Conservation (phyloP, 2,888 invertebrate genomes). For the Calameuta pallipes region DNA sequence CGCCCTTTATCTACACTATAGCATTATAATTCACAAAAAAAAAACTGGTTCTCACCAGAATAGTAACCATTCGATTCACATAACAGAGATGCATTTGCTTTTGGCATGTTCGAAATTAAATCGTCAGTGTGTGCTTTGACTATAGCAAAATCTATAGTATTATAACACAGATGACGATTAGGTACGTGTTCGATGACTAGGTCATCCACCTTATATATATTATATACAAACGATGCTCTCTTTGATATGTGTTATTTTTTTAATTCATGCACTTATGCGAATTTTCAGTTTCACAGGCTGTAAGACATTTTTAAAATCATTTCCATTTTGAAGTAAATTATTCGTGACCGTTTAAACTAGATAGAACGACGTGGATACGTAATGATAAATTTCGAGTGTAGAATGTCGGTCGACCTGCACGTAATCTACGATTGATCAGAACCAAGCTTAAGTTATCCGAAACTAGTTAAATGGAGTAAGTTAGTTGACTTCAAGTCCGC, state of each 20-base stretch:
- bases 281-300: not conserved
- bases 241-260: not conserved
- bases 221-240: not conserved
- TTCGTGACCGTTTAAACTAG: not conserved
- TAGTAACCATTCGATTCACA: not conserved
- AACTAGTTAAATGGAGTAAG: conserved; percentile 43
- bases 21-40: not conserved
- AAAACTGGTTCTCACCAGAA: not conserved
- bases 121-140: too few species aligned
- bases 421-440: conserved; percentile 48
- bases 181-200: too few species aligned
- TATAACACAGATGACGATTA: too few species aligned
- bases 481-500: conserved; percentile 30
- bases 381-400: conserved; percentile 44
- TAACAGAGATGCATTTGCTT: not conserved
- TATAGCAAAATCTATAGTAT: too few species aligned
- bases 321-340: not conserved
- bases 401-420: conserved; percentile 37
- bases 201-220: too few species aligned
- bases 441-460: conserved; percentile 39
- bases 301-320: too few species aligned
- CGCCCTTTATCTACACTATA: not conserved
- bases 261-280: not conserved
- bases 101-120: not conserved
- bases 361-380: not conserved